These are phyloP conservation scores for Ochropacha duplaris DNA, from an alignment of 2,888 invertebrate species.

Conservation along the genomic window DNA sequence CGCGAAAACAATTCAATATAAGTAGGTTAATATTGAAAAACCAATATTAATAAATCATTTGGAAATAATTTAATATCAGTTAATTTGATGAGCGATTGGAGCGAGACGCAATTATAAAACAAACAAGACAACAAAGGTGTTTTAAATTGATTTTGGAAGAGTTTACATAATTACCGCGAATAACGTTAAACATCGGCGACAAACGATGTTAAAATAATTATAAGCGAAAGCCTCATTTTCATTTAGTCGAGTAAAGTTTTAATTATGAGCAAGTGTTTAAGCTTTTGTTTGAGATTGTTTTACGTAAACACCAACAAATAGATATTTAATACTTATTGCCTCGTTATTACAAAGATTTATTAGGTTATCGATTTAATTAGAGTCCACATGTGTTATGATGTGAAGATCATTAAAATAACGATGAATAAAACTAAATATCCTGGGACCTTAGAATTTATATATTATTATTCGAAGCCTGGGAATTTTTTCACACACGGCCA, in stretches of 20 bases:
- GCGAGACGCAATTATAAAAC: slow-evolving; percentile 39
- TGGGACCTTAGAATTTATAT: too few relatives aligned
- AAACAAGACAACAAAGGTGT: slow-evolving; percentile 39
- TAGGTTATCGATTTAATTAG: neutral
- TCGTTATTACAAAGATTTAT: neutral
- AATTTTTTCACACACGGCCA: too few relatives aligned
- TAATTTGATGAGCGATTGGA: slow-evolving; percentile 30
- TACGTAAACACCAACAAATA: neutral
- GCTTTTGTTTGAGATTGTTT: slow-evolving; percentile 1
- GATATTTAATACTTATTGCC: neutral
- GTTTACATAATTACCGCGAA: slow-evolving; percentile 5
- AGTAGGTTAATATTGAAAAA: slow-evolving; percentile 16
- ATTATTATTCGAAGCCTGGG: too few relatives aligned
- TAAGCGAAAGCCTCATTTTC: neutral
- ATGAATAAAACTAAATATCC: too few relatives aligned
- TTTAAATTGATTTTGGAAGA: slow-evolving; percentile 33
- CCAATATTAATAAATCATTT: slow-evolving; percentile 41
- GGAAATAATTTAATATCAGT: slow-evolving; percentile 37
- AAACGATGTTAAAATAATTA: neutral
- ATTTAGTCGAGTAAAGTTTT: slow-evolving; percentile 1
- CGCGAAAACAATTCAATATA: neutral
- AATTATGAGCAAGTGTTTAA: neutral
- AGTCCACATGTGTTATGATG: neutral
- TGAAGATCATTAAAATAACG: too few relatives aligned
- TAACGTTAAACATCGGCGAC: neutral